Evolutionary conservation across 2,888 invertebrate genomes (phyloP), one percentile per base, ranked within the genome.

Genomic region (Microctonus hyperodae): DNA sequence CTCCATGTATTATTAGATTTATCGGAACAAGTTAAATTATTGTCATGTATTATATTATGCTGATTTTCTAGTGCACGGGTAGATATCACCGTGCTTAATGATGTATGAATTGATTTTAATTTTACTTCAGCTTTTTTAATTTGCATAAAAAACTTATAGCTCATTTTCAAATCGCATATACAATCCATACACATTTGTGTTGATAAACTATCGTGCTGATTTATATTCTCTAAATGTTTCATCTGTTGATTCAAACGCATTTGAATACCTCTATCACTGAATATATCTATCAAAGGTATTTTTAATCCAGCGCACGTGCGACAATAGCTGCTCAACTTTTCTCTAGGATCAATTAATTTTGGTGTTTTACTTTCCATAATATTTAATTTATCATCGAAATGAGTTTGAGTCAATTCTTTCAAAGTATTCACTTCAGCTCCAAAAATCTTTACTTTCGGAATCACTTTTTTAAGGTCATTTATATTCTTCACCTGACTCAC

Each of bases 131-230:
- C 83, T 58, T 83, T 83, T 57, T 83, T 83, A 3, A 83, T 83
- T 66, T 83, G 83, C 78, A 83, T 80, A 55, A 83, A 83, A 75
- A 83, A 83, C 66, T 83, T 83, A 59, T 83, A 83, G 71, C 83
- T 83, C 80, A 82, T 83, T 72, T 81, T 82, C 5, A 83, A 68
- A 70, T 83, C 83, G 53, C 81, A 83, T 22, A 83, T 83, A 61
- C 83, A 83, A 40, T 83, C 83, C 83, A 83, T 83, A 51, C 83
- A 83, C 79, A 83, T 83, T 67, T 82, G 81, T 6, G 83, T 83
- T 0, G 83, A 79, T 9, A 83, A 72, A 56, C 79, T 79, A 20
- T 81, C 79, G 13, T 77, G 62, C 33, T 77, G 70, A 69, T 77
- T 71, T 60, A 83, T 81, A 7, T 81, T 76, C 67, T 82, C 80